Evolutionary conservation across 2,113 vertebrate genomes (phyloP).

Genomic region (Asarcornis scutulata): DNA sequence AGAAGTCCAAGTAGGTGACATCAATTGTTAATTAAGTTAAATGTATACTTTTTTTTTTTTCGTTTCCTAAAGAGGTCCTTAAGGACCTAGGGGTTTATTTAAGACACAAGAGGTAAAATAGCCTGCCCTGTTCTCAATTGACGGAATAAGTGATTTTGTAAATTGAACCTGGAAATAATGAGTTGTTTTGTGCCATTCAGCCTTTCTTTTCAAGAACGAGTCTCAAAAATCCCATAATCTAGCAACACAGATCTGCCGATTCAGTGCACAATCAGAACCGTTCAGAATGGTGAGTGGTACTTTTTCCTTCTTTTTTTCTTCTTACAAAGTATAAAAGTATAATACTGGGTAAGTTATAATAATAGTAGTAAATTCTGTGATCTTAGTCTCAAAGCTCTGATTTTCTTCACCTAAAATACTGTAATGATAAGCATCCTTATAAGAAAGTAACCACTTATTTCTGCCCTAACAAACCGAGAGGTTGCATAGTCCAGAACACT

Average conservation of each 20-base stretch:
- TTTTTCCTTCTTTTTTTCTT: background rate
- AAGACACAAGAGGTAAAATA: background rate
- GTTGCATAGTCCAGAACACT: background rate
- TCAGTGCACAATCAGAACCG: background rate
- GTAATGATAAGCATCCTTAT: background rate
- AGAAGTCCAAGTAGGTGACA: no score
- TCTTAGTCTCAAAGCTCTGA: background rate
- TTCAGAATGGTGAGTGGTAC: background rate
- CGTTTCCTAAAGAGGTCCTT: background rate
- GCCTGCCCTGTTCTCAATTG: background rate
- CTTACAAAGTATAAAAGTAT: background rate
- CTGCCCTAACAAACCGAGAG: background rate
- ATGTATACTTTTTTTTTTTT: background rate
- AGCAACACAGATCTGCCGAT: background rate
- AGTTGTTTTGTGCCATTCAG: background rate
- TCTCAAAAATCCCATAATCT: background rate
- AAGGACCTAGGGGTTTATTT: background rate
- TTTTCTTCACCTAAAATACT: background rate
- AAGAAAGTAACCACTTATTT: background rate
- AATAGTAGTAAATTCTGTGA: background rate
- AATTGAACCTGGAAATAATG: background rate
- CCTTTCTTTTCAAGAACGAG: background rate
- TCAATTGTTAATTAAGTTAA: background rate
- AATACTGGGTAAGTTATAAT: background rate
- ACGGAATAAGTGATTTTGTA: background rate